A percentile compares a stretch with the other conserved stretches of the same genome.
Conservation (phyloP, 2,888 invertebrate species). For the Idaea biselata region DNA sequence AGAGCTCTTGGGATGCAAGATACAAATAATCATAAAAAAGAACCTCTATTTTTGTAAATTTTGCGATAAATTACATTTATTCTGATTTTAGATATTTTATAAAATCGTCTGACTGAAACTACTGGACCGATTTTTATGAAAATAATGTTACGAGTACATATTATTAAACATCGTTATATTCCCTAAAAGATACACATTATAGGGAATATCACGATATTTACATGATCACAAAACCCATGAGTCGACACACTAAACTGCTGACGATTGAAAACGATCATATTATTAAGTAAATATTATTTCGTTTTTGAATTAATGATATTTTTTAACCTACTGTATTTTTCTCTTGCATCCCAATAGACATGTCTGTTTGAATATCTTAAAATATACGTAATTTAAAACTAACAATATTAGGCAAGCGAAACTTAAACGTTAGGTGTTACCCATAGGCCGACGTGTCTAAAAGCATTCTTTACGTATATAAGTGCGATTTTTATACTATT, state of each 20-base stretch:
- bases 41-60: background rate
- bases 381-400: slow-evolving; percentile 9
- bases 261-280: too few relatives aligned
- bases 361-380: slow-evolving; percentile 4
- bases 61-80: too few relatives aligned
- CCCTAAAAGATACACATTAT: too few relatives aligned
- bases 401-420: slow-evolving; percentile 44
- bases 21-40: background rate
- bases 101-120: too few relatives aligned
- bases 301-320: background rate
- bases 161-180: too few relatives aligned
- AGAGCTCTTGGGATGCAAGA: background rate
- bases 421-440: slow-evolving; percentile 35
- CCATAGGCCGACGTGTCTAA: slow-evolving; percentile 55
- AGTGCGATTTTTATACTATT: slow-evolving; percentile 53
- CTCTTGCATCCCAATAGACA: background rate
- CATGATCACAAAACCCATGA: too few relatives aligned
- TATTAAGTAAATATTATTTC: too few relatives aligned
- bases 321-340: background rate
- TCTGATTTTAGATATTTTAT: too few relatives aligned
- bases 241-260: too few relatives aligned
- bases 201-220: too few relatives aligned
- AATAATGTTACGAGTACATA: too few relatives aligned
- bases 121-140: too few relatives aligned
- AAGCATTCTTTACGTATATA: slow-evolving; percentile 71